Percentiles rank a stretch among this genome's conserved stretches.
These are phyloP conservation scores for Ceramica pisi DNA, from an alignment of 2,888 invertebrate genomes.

Conservation along the genomic window DNA sequence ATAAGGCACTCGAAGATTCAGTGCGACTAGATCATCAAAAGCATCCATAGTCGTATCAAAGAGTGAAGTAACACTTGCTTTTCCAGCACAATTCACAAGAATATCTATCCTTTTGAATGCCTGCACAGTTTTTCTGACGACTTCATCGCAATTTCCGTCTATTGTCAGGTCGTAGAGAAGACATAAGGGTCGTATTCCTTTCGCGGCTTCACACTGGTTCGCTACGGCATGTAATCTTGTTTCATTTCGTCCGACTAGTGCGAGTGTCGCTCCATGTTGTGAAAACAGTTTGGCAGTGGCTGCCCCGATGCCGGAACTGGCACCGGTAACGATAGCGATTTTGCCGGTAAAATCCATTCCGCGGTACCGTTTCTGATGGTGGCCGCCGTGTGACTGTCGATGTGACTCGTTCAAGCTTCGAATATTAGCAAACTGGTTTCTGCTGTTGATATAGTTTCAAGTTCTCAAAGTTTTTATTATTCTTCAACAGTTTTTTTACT, in stretches of 20 bases:
- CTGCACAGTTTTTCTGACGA: conserved; percentile 75
- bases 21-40: conserved; percentile 77
- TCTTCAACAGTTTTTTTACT: not conserved
- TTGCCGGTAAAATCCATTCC: conserved; percentile 78
- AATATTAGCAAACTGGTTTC: conserved; percentile 61
- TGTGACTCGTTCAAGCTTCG: conserved; percentile 35
- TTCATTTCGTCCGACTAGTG: conserved; percentile 79
- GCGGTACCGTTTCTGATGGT: conserved; percentile 47
- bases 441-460: conserved; percentile 51
- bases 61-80: conserved; percentile 73
- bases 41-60: conserved; percentile 77
- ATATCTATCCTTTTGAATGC: conserved; percentile 76
- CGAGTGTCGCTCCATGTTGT: conserved; percentile 73
- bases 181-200: conserved; percentile 73
- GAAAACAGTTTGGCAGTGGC: conserved; percentile 80
- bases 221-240: conserved; percentile 73
- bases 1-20: conserved; percentile 80
- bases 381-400: conserved; percentile 49
- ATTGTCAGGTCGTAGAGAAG: conserved; percentile 74
- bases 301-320: conserved; percentile 82
- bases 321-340: conserved; percentile 80
- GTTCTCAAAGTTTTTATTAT: conserved; percentile 58
- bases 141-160: conserved; percentile 76
- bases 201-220: conserved; percentile 69
- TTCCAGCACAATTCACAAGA: conserved; percentile 80